Evolutionary conservation across 2,113 vertebrate species (phyloP).

Genomic region (Chloropsis hardwickii): DNA sequence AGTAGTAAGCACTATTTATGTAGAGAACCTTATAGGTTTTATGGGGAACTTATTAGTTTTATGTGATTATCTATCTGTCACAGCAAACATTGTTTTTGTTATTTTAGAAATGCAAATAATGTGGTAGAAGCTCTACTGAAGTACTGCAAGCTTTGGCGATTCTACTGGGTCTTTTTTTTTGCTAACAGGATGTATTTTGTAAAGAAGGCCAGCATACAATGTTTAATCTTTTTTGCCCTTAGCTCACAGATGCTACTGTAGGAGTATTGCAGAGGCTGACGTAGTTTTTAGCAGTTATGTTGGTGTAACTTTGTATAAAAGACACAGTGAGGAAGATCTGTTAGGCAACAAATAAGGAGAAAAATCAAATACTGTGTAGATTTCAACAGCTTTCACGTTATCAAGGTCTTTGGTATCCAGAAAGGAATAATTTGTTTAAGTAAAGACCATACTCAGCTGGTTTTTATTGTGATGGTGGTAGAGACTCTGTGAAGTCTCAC

Average conservation of each 20-base stretch:
- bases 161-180: neutral
- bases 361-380: neutral
- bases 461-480: neutral
- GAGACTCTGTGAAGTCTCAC: neutral
- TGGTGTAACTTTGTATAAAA: constrained; percentile 59
- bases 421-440: neutral
- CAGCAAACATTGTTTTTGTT: neutral
- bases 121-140: neutral
- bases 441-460: neutral
- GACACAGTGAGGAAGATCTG: constrained; percentile 6
- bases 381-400: neutral
- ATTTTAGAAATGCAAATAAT: neutral
- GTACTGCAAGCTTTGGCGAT: neutral
- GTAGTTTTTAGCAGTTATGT: constrained; percentile 63
- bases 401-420: neutral
- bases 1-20: neutral
- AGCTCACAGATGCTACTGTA: constrained; percentile 62
- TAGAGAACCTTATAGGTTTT: neutral
- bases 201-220: constrained; percentile 7
- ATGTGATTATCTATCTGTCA: neutral
- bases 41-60: neutral
- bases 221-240: constrained; percentile 43
- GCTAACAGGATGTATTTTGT: neutral
- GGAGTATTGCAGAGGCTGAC: constrained; percentile 61
- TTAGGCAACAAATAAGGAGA: neutral